These are phyloP conservation scores for Drosophila neotestacea DNA, from an alignment of 2,888 invertebrate species.

Conservation along the genomic window DNA sequence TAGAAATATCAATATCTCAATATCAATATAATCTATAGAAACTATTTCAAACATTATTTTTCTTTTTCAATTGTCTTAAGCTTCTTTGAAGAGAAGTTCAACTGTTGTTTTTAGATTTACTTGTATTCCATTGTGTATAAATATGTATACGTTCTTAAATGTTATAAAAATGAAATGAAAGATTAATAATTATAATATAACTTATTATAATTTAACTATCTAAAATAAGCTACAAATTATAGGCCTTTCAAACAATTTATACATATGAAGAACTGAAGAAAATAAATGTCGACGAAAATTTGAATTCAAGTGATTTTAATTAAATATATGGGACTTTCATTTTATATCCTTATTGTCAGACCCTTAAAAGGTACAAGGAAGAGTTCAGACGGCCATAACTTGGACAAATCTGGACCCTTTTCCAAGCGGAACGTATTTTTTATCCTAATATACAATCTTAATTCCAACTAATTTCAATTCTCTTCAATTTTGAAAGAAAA, in stretches of 20 bases:
- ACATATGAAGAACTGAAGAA: slow-evolving; percentile 2
- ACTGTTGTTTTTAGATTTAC: not conserved
- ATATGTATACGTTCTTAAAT: slow-evolving; percentile 24
- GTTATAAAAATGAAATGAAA: slow-evolving; percentile 19
- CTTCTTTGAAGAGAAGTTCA: not conserved
- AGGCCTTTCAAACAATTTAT: slow-evolving; percentile 11
- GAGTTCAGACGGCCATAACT: no score
- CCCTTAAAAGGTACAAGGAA: no score
- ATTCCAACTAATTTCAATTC: no score
- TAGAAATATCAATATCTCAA: not conserved
- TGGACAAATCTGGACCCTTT: no score
- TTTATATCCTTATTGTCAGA: no score
- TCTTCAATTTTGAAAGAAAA: no score
- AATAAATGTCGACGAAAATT: slow-evolving; percentile 4
- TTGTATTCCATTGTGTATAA: slow-evolving; percentile 15
- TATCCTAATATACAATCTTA: no score
- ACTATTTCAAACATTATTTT: no score
- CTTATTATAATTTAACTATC: slow-evolving; percentile 9
- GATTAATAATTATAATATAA: slow-evolving; percentile 8
- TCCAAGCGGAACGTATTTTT: no score
- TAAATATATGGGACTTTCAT: no score
- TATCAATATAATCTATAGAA: not conserved
- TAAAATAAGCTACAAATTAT: slow-evolving; percentile 7
- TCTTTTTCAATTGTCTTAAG: not conserved
- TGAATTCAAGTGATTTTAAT: not conserved